A percentile compares a stretch with the other conserved stretches of the same genome.
These are phyloP conservation scores for Calameuta idolon DNA, from an alignment of 2,888 invertebrate genomes.

Conservation along the genomic window DNA sequence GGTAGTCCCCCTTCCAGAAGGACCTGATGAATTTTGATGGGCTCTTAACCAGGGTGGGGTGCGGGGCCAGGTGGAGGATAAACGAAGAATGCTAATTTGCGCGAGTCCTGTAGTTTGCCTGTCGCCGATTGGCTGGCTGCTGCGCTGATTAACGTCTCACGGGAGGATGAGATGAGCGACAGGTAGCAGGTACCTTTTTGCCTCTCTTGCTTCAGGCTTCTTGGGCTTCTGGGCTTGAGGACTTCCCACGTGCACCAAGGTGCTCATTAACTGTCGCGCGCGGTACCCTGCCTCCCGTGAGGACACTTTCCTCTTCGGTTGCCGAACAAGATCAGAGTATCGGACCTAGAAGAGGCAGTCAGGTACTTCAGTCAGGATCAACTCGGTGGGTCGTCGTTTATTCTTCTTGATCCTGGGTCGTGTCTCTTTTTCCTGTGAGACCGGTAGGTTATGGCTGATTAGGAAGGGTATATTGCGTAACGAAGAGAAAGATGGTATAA, in stretches of 20 bases:
- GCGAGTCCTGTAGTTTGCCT: background rate
- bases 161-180: background rate
- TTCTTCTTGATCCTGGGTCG: no score
- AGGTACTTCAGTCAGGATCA: no score
- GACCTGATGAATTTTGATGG: background rate
- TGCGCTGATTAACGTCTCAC: background rate
- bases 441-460: background rate
- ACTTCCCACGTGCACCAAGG: conserved; percentile 1
- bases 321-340: background rate
- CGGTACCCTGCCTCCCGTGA: background rate
- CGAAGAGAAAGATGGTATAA: background rate
- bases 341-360: no score
- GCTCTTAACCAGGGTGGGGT: background rate
- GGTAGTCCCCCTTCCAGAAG: background rate
- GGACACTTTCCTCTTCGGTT: background rate
- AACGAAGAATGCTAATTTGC: background rate
- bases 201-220: background rate
- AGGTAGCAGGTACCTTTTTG: no score
- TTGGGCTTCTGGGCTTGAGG: background rate
- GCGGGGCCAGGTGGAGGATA: background rate
- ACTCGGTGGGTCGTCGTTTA: background rate
- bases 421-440: no score
- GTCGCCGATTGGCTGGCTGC: background rate
- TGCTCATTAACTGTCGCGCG: background rate
- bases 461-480: no score